A percentile compares a stretch with the other conserved stretches of the same genome.
These are phyloP conservation scores for Tachina lurida DNA, from an alignment of 2,888 invertebrate species.

Conservation along the genomic window DNA sequence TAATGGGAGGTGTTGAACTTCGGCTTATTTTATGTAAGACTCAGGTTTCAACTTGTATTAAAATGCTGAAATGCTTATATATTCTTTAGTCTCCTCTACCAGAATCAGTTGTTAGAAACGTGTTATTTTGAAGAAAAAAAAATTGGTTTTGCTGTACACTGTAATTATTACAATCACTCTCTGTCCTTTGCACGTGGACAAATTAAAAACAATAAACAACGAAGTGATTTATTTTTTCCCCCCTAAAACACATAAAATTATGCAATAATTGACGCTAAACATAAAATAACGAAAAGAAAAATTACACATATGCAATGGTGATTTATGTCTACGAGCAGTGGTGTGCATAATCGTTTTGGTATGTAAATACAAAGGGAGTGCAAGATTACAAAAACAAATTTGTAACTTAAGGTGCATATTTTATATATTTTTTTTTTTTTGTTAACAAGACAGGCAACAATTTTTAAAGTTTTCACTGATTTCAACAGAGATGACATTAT, in stretches of 20 bases:
- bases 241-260: constrained; percentile 24
- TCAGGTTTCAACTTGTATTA: no score
- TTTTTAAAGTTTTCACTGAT: constrained; percentile 22
- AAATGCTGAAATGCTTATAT: no score
- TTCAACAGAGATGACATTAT: neutral
- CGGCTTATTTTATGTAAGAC: no score
- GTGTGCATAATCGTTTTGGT: neutral
- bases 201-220: constrained; percentile 10
- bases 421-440: neutral
- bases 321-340: neutral
- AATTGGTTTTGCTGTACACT: no score
- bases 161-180: neutral
- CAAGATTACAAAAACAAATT: neutral
- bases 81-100: no score
- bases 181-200: neutral
- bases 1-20: no score
- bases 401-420: constrained; percentile 1
- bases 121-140: no score
- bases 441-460: neutral
- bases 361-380: constrained; percentile 22
- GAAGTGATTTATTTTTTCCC: constrained; percentile 20
- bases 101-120: no score
- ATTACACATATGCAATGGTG: neutral
- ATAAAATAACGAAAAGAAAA: constrained; percentile 9
- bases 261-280: constrained; percentile 48